phyloP scores from a whole-genome alignment of 2,888 invertebrate genomes.

The Oscheius sp. region DNA sequence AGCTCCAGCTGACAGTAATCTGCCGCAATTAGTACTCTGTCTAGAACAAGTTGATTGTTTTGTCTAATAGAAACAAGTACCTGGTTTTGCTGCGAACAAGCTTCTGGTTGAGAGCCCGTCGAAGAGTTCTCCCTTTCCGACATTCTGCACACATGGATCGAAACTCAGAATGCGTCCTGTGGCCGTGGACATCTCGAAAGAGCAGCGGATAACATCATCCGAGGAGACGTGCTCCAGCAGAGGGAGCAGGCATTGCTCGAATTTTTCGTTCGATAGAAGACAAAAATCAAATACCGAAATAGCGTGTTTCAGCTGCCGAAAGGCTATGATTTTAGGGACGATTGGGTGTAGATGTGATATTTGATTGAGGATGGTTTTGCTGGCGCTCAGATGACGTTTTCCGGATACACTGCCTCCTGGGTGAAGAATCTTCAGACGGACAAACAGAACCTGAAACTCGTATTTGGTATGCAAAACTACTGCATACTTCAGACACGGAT shows the following conservation, averaged over 20 bases:
- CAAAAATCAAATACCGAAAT: slow-evolving; percentile 33
- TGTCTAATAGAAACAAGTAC: slow-evolving; percentile 12
- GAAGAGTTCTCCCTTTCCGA: slow-evolving; percentile 81
- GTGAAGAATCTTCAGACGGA: slow-evolving; percentile 48
- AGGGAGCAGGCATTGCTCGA: slow-evolving; percentile 38
- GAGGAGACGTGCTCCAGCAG: slow-evolving; percentile 15
- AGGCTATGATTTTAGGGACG: slow-evolving; percentile 49
- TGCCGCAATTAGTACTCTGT: slow-evolving; percentile 84
- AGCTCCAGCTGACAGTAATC: slow-evolving; percentile 97
- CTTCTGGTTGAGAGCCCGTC: slow-evolving; percentile 39
- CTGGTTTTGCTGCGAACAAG: slow-evolving; percentile 40
- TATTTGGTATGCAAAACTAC: neutral
- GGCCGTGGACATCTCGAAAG: slow-evolving; percentile 44
- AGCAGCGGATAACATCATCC: slow-evolving; percentile 38
- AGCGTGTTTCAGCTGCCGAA: slow-evolving; percentile 52
- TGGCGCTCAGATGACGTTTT: slow-evolving; percentile 47
- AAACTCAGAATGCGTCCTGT: slow-evolving; percentile 86
- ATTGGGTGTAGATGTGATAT: slow-evolving; percentile 45
- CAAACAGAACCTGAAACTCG: slow-evolving; percentile 44
- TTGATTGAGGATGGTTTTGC: slow-evolving; percentile 49
- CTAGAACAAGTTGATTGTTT: slow-evolving; percentile 26
- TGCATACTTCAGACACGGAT: slow-evolving; percentile 43
- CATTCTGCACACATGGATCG: slow-evolving; percentile 91
- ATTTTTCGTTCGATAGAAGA: neutral
- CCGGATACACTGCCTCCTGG: slow-evolving; percentile 41